Evolutionary conservation across 2,888 invertebrate species (phyloP), one percentile per base, ranked within the genome.

Genomic region (Eristalis arbustorum): DNA sequence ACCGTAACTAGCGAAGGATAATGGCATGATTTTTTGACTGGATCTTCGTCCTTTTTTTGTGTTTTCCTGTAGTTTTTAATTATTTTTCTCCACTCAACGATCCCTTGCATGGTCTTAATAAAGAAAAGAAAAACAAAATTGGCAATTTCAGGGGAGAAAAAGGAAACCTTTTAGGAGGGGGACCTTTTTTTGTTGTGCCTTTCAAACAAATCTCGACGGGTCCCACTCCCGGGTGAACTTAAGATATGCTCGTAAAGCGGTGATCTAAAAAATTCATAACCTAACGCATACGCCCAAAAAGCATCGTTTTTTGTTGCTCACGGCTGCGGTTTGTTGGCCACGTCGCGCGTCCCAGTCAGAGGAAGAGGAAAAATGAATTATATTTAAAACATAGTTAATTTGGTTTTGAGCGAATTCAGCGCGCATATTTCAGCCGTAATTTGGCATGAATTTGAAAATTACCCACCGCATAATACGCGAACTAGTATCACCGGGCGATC

Each of bases 51-150:
- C 42, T 56, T 62, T 74, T 72, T 37, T 11, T 5, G 18, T 68
- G 57, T 42, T 42, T 62, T 34, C 25, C 59, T n/a, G 59, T 28
- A 59, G 23, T 59, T 79, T 75, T 75, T 71, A 69, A 69, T 73
- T 73, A 73, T 66, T 14, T 42, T 56, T 42, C n/a, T 8, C 23
- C 25, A 1, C 49, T 28, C 40, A 5, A 14, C 28, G 6, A 14
- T 66, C 63, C 11, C 37, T 69, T 57, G 11, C 28, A 57, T 37
- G 28, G 13, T 14, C 18, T 28, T 40, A 74, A 69, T 66, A 71
- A 76, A 72, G 82, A 82, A 76, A 77, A 64, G 31, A 31, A 73
- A 77, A 59, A 81, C 77, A 64, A 77, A 85, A 74, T 76, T 81
- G 56, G 23, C 63, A 75, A 75, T 78, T 81, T 74, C 37, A 4